Conservation (phyloP, 1,140 invertebrate species). For the Ceratosolen solmsi region DNA sequence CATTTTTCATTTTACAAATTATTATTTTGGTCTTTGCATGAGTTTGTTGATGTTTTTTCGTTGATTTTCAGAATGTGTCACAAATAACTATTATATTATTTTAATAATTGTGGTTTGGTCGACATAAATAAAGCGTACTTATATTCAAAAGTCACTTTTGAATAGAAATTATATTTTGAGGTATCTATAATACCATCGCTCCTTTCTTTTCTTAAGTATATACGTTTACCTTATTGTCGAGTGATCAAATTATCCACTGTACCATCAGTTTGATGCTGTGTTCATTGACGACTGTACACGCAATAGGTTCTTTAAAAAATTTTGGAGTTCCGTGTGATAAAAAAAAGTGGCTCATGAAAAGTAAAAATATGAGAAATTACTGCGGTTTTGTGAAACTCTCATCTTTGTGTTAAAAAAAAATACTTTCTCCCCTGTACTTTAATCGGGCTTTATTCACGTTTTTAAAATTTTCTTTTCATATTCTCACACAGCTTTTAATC, state of each 20-base stretch:
- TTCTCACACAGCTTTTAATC: not conserved
- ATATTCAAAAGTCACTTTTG: constrained; percentile 2
- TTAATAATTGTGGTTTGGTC: constrained; percentile 21
- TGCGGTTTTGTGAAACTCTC: constrained; percentile 43
- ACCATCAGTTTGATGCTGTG: not conserved
- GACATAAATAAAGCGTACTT: not conserved
- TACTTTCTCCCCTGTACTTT: constrained; percentile 24
- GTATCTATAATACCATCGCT: not conserved
- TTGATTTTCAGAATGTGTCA: constrained; percentile 8
- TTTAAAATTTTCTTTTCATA: not conserved
- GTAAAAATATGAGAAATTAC: constrained; percentile 36
- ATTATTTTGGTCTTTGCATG: too few relatives aligned
- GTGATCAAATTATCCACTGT: constrained; percentile 8
- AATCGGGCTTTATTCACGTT: constrained; percentile 9
- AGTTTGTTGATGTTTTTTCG: not conserved
- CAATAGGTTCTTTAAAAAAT: constrained; percentile 18
- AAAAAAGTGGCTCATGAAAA: constrained; percentile 13
- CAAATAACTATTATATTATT: not conserved
- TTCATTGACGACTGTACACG: constrained; percentile 7
- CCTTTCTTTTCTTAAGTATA: constrained; percentile 14
- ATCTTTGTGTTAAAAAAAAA: constrained; percentile 26
- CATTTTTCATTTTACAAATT: too few relatives aligned
- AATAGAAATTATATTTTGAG: constrained; percentile 22
- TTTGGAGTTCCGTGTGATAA: not conserved
- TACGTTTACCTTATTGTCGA: constrained; percentile 5